These are phyloP conservation scores for Empidonax traillii DNA, from an alignment of 2,113 vertebrate genomes.

Conservation along the genomic window DNA sequence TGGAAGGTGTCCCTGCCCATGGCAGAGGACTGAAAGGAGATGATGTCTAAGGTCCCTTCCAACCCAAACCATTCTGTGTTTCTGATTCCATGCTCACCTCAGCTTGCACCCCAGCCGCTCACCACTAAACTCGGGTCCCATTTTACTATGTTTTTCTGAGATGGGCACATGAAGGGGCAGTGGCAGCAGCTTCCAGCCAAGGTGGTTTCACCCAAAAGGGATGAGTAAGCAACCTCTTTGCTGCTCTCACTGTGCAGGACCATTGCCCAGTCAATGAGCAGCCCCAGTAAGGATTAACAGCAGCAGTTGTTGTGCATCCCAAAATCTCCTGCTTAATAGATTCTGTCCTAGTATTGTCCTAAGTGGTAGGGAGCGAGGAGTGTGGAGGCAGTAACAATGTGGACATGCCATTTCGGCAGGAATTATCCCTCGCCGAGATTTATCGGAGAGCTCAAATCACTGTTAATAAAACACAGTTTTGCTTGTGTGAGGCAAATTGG, in stretches of 20 bases:
- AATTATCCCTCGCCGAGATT: constrained; percentile 9
- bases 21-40: neutral
- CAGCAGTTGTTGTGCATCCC: constrained; percentile 16
- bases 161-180: fast-evolving
- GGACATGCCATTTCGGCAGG: constrained; percentile 3
- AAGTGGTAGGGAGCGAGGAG: neutral
- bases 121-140: neutral
- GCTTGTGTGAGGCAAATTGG: constrained; percentile 38
- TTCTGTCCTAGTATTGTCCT: constrained; percentile 19
- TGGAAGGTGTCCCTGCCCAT: neutral
- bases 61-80: neutral
- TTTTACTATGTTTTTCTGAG: neutral
- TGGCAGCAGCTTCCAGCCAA: neutral
- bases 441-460: constrained; percentile 38
- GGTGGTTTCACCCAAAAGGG: fast-evolving
- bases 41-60: neutral
- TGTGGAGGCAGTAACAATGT: neutral
- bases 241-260: fast-evolving
- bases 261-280: neutral
- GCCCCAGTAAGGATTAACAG: neutral
- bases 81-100: neutral
- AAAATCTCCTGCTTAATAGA: neutral
- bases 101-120: neutral
- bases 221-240: neutral
- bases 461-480: constrained; percentile 47